phyloP scores from a whole-genome alignment of 2,888 invertebrate genomes.

The Colostygia pectinataria region DNA sequence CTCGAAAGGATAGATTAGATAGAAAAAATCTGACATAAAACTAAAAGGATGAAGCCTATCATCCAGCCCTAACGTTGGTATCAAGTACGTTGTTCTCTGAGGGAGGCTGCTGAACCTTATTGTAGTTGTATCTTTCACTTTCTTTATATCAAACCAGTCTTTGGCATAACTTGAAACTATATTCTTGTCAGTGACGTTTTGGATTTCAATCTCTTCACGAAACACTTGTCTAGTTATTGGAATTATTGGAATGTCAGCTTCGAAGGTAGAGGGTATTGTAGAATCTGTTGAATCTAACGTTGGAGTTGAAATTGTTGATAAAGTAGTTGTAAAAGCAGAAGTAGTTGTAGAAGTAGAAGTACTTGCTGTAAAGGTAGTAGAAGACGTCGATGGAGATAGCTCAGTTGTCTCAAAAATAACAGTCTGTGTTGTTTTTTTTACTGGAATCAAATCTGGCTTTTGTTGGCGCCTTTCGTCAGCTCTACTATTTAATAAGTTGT shows the following conservation, averaged over 20 bases:
- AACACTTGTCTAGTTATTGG: constrained; percentile 68
- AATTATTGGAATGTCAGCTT: constrained; percentile 52
- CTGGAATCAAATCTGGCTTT: constrained; percentile 47
- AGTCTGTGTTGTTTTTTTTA: constrained; percentile 42
- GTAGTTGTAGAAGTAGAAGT: background rate
- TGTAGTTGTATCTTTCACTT: constrained; percentile 65
- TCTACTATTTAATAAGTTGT: constrained; percentile 55
- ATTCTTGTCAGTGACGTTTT: constrained; percentile 61
- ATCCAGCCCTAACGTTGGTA: constrained; percentile 81
- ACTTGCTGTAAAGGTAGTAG: background rate
- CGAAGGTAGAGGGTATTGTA: constrained; percentile 4
- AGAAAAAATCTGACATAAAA: constrained; percentile 84
- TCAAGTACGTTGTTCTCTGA: constrained; percentile 74
- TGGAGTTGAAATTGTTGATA: background rate
- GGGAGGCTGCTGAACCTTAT: constrained; percentile 76
- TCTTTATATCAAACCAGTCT: constrained; percentile 68
- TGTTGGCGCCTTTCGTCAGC: constrained; percentile 53
- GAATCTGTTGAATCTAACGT: background rate
- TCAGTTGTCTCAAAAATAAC: background rate
- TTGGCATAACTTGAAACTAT: constrained; percentile 60
- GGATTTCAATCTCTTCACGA: constrained; percentile 40
- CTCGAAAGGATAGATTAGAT: constrained; percentile 85
- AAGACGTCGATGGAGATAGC: background rate
- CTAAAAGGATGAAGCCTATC: constrained; percentile 85
- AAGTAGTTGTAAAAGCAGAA: background rate